Evolutionary conservation across 2,113 vertebrate genomes (phyloP).

Genomic region (Ophiodon elongatus): DNA sequence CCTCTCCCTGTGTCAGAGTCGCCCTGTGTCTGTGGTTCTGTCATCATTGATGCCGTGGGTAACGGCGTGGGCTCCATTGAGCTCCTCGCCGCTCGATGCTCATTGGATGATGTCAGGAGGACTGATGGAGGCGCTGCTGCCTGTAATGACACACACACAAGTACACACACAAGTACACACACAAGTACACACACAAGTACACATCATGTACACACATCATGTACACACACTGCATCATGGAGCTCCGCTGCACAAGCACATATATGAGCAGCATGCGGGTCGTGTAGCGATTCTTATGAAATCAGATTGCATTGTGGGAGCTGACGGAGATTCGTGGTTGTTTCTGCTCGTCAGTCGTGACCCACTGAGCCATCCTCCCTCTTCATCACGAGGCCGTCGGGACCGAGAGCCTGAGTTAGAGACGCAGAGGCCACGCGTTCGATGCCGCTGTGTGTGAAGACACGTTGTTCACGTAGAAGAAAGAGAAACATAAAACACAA

Average conservation of each 20-base stretch:
- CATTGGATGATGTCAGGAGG: slow-evolving; percentile 22
- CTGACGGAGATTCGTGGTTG: neutral
- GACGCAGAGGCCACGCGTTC: too few relatives aligned
- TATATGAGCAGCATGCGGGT: neutral
- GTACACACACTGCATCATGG: too few relatives aligned
- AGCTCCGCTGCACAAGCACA: neutral
- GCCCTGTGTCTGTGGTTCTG: neutral
- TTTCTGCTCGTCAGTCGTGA: slow-evolving; percentile 22
- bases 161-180: too few relatives aligned
- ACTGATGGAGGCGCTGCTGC: slow-evolving; percentile 41
- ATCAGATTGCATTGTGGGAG: neutral
- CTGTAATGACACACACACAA: slow-evolving; percentile 1
- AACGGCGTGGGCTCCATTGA: slow-evolving; percentile 38
- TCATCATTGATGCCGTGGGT: slow-evolving; percentile 25
- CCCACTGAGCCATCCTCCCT: neutral
- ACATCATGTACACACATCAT: too few relatives aligned
- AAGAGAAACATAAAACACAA: too few relatives aligned
- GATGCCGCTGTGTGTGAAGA: too few relatives aligned
- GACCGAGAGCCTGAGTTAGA: too few relatives aligned
- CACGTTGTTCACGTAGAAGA: too few relatives aligned
- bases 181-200: too few relatives aligned
- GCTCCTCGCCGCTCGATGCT: slow-evolving; percentile 27
- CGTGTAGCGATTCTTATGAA: neutral
- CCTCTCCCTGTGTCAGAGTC: neutral
- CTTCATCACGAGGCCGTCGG: neutral